Evolutionary conservation across 2,797 vertebrate genomes (phyloP), one percentile per base, ranked within the genome.

Genomic region (Parauchenoglanis ngamensis): DNA sequence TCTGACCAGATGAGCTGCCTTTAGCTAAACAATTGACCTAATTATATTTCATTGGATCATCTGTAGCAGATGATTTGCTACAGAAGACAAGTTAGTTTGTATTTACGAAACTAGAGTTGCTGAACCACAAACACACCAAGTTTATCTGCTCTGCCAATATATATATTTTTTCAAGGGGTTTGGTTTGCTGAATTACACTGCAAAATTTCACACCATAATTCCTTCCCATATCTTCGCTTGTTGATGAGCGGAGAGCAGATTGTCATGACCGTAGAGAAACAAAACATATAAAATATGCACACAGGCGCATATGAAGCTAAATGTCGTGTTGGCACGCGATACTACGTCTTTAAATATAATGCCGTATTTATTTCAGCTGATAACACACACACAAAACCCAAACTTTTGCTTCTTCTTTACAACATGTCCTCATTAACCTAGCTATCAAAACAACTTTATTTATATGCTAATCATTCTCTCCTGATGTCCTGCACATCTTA

Each of bases 401-500:
- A 82, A 65, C 25, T 28, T 65, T 65, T 19, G 13, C 17, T 82
- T 49, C 25, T 28, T 82, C 61, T 82, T 82, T 82, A 82, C 80
- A 31, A 25, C 40, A 82, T 28, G 44, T 8, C 1, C 61, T 82
- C 78, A 67, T 82, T 82, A 67, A 67, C 61, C n/a, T 12, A 52
- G 80, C 80, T 56, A 70, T 31, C 21, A 70, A 84, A 84, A 25
- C 31, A 68, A 56, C 19, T 54, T 54, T 70, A 84, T 70, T 70
- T 70, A 46, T 84, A 84, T 84, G 82, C 82, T 70, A 84, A 70
- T 70, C 82, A 25, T 56, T 56, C 65, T 84, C 52, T 84, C 65
- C 65, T 68, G 80, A 56, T n/a, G 70, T 21, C 5, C 73, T 65
- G 54, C 54, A 61, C 57, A 59, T 89, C 46, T 73, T 85, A 79